Conservation (phyloP, 2,888 invertebrate species). For the Synergus gifuensis region DNA sequence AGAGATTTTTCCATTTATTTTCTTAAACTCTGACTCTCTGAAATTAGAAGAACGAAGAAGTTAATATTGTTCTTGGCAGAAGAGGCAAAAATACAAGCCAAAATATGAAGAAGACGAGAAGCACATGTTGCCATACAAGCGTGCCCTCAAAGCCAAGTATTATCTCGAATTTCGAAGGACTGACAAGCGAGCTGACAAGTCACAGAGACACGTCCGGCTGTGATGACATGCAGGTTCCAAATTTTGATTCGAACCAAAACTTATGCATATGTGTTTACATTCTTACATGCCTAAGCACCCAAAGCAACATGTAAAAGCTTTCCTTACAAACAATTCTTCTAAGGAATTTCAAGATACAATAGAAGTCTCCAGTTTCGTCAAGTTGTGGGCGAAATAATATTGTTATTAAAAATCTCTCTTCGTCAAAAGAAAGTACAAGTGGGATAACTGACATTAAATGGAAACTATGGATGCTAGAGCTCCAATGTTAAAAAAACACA, state of each 20-base stretch:
- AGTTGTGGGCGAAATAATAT: not conserved
- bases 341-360: not conserved
- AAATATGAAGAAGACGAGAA: conserved; percentile 26
- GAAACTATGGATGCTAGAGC: not conserved
- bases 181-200: conserved; percentile 52
- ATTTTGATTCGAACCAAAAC: not conserved
- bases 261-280: not conserved
- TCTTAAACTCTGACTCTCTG: conserved; percentile 19
- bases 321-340: not conserved
- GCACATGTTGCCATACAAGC: conserved; percentile 14
- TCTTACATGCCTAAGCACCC: not conserved
- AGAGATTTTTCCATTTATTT: conserved; percentile 8
- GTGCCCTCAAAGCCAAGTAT: conserved; percentile 57
- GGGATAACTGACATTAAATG: not conserved
- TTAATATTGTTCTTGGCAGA: conserved; percentile 31
- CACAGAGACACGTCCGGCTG: conserved; percentile 39
- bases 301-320: not conserved
- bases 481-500: not conserved
- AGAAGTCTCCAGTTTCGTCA: not conserved
- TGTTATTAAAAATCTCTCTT: not conserved
- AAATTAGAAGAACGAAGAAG: conserved; percentile 17
- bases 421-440: not conserved
- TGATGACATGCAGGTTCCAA: conserved; percentile 6
- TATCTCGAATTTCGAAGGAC: conserved; percentile 54
- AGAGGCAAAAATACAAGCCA: conserved; percentile 36